Evolutionary conservation across 2,888 invertebrate species (phyloP).

Genomic region (Microchrysa polita): DNA sequence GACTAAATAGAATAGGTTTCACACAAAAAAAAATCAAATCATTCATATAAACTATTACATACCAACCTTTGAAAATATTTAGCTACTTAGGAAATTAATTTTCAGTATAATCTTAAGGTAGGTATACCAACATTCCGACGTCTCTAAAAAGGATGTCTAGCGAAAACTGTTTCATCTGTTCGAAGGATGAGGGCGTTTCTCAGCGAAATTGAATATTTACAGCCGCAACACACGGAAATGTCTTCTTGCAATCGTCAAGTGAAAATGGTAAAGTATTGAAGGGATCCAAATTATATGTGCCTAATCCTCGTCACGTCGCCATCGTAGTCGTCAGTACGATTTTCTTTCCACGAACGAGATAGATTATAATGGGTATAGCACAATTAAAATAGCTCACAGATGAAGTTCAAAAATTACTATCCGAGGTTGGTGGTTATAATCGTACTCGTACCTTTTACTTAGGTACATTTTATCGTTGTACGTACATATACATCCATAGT

Average conservation of each 20-base stretch:
- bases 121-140: no score
- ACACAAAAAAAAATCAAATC: no score
- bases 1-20: no score
- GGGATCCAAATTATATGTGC: no score
- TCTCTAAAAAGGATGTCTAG: conserved; percentile 17
- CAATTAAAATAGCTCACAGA: conserved; percentile 38
- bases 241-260: neutral
- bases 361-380: conserved; percentile 16
- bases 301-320: neutral
- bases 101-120: no score
- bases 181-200: conserved; percentile 30
- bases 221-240: conserved; percentile 21
- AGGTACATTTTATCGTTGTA: no score
- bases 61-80: no score
- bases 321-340: neutral
- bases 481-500: neutral
- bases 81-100: no score
- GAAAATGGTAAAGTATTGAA: no score
- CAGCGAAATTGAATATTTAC: conserved; percentile 10
- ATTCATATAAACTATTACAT: no score
- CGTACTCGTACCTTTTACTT: no score
- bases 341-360: conserved; percentile 24
- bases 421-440: conserved; percentile 15
- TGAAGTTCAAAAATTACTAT: conserved; percentile 35
- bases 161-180: conserved; percentile 16